These are phyloP conservation scores for Antrozous pallidus DNA, from an alignment of 2,797 vertebrate species.

Conservation along the genomic window DNA sequence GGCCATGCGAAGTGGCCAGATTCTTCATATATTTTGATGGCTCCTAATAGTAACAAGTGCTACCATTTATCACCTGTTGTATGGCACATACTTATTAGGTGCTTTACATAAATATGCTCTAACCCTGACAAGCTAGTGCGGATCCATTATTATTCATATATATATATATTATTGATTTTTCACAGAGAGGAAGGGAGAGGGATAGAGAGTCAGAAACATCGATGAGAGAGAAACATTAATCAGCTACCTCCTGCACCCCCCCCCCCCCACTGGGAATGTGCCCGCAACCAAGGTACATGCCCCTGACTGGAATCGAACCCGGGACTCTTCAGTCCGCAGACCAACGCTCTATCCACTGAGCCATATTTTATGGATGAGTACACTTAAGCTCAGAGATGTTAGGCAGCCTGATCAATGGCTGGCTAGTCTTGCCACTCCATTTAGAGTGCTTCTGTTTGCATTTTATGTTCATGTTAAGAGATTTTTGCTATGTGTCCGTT, in stretches of 20 bases:
- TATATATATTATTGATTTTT: no score
- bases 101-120: neutral
- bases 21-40: neutral
- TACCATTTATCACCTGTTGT: neutral
- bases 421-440: neutral
- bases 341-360: no score
- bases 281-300: no score
- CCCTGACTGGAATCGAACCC: no score
- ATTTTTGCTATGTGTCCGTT: constrained; percentile 19
- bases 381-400: neutral
- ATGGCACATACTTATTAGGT: neutral
- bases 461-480: constrained; percentile 4
- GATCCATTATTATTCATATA: neutral
- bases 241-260: no score
- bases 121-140: neutral
- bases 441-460: neutral
- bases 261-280: no score
- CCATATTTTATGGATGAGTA: neutral
- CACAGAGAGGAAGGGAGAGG: no score
- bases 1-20: neutral
- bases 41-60: neutral
- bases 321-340: no score
- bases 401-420: neutral
- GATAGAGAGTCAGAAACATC: no score
- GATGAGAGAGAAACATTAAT: no score